Conservation (phyloP, 2,888 invertebrate genomes). For the Polydrusus tereticollis region DNA sequence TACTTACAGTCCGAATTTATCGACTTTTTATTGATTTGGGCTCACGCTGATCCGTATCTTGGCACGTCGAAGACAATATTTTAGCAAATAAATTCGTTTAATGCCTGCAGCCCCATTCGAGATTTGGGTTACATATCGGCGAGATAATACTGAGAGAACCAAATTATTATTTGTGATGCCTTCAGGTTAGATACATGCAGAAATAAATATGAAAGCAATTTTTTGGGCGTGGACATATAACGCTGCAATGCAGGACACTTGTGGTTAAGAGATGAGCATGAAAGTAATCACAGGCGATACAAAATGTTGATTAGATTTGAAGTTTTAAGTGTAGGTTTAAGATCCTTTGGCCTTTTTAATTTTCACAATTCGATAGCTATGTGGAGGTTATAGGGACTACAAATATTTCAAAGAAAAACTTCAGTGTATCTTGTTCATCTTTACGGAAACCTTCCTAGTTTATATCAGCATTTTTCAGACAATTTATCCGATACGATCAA, state of each 20-base stretch:
- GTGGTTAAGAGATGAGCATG: background rate
- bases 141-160: slow-evolving; percentile 15
- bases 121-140: slow-evolving; percentile 28
- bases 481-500: slow-evolving; percentile 2
- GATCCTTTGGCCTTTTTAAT: too few relatives aligned
- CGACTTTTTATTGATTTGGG: slow-evolving; percentile 17
- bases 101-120: slow-evolving; percentile 17
- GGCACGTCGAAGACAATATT: slow-evolving; percentile 31
- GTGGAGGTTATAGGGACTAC: too few relatives aligned
- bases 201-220: slow-evolving; percentile 29
- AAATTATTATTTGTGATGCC: slow-evolving; percentile 21
- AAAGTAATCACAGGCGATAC: too few relatives aligned
- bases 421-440: slow-evolving; percentile 1
- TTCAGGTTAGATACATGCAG: slow-evolving; percentile 14
- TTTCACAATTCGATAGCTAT: too few relatives aligned
- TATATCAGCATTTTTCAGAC: slow-evolving; percentile 12
- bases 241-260: background rate
- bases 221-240: slow-evolving; percentile 10
- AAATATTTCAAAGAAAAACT: slow-evolving; percentile 1
- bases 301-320: too few relatives aligned
- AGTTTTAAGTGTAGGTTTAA: too few relatives aligned
- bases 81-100: slow-evolving; percentile 31
- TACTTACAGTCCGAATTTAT: slow-evolving; percentile 13
- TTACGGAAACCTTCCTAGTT: background rate
- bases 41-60: slow-evolving; percentile 23